Conservation (phyloP, 37 sponge, comb jelly and placozoan genomes). For the Geodia barretti region DNA sequence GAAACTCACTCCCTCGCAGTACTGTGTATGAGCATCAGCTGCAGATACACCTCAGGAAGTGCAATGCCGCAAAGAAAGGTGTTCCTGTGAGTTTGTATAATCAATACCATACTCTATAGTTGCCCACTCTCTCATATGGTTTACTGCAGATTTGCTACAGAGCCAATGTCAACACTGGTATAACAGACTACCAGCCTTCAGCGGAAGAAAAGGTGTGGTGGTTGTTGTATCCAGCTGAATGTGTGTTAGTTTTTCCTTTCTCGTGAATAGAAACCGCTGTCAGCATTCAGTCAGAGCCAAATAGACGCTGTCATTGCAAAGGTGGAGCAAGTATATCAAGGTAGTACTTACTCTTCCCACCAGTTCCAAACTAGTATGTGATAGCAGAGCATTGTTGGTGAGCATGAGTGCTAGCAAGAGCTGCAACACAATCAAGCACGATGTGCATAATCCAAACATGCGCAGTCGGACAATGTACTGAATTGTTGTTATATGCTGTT, state of each 20-base stretch:
- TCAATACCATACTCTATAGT: neutral
- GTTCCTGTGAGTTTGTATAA: constrained; percentile 25
- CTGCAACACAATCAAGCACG: too few relatives aligned
- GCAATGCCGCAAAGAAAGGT: constrained; percentile 68
- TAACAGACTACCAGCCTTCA: constrained; percentile 5
- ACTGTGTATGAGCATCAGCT: constrained; percentile 69
- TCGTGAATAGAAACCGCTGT: neutral
- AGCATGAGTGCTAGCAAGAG: too few relatives aligned
- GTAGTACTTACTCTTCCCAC: neutral
- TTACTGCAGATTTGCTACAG: constrained; percentile 18
- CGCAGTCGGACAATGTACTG: too few relatives aligned
- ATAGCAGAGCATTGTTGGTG: constrained; percentile 3
- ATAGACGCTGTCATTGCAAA: constrained; percentile 21
- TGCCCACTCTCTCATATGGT: neutral
- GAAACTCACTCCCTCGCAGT: constrained; percentile 4
- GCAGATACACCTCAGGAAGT: constrained; percentile 75
- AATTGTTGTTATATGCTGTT: neutral
- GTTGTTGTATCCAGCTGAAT: neutral
- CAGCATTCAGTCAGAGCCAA: neutral
- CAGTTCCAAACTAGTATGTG: neutral
- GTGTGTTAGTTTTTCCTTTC: neutral
- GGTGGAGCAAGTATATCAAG: constrained; percentile 31
- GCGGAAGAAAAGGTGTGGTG: constrained; percentile 42
- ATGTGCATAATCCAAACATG: too few relatives aligned
- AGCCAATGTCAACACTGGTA: constrained; percentile 37